A percentile compares a stretch with the other conserved stretches of the same genome.
These are phyloP conservation scores for Heterodera schachtii DNA, from an alignment of 1,140 invertebrate genomes.

Conservation along the genomic window DNA sequence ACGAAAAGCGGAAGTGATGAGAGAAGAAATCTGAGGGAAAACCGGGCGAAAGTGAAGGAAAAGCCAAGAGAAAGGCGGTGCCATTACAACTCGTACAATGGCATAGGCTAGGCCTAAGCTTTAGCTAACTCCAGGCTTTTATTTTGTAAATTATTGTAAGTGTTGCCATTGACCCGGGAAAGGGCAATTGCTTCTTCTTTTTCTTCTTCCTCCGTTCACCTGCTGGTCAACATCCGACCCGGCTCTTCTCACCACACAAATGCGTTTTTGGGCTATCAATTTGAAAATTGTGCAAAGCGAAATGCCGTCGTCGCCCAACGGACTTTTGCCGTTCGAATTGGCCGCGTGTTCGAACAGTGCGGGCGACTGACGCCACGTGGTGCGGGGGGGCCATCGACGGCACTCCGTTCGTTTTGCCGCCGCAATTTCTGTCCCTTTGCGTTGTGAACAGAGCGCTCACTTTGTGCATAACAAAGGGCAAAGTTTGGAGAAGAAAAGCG, in stretches of 20 bases:
- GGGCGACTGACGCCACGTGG: background rate
- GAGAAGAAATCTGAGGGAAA: conserved; percentile 37
- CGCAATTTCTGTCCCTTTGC: background rate
- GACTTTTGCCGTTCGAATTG: background rate
- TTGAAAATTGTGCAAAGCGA: conserved; percentile 29
- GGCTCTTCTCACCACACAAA: conserved; percentile 44
- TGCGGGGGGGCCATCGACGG: background rate
- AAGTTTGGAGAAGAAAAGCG: too few species aligned
- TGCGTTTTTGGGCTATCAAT: conserved; percentile 41
- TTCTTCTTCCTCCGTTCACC: conserved; percentile 17
- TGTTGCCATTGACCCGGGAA: too few species aligned
- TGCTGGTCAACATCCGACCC: conserved; percentile 37
- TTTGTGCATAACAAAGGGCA: background rate
- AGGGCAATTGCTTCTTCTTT: too few species aligned
- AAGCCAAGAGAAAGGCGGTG: too few species aligned
- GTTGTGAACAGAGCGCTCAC: background rate
- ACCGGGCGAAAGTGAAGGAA: background rate
- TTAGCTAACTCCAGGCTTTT: too few species aligned
- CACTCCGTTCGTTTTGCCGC: background rate
- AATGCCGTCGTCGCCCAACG: background rate
- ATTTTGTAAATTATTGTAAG: too few species aligned
- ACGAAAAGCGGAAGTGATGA: conserved; percentile 30
- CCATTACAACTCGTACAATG: too few species aligned
- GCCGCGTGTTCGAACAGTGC: background rate
- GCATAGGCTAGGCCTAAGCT: too few species aligned